Base-by-base conservation (phyloP, 53 echinoderm and acorn worm genomes). In the Astropecten irregularis region DNA sequence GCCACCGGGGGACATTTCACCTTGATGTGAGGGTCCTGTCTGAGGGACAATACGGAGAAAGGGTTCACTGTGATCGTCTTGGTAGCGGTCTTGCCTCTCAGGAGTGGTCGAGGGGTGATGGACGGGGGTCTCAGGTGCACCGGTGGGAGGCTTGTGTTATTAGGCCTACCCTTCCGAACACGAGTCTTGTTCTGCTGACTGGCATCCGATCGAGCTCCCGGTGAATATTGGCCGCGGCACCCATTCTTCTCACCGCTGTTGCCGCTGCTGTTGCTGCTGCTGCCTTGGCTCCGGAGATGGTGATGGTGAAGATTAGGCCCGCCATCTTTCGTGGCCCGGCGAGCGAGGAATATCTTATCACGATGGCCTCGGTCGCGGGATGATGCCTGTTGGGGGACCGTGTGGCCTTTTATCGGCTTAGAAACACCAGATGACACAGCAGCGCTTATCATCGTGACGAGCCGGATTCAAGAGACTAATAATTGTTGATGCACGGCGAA, bases 1-100 rank as follows among this genome's bases (percentile, higher is more conserved):
- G 91, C 91, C 38, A 74, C 81, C 14, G 89, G 88, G 0, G 93
- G 92, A 14, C 86, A 76, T 22, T 63, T 84, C 3, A 91, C 87
- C 28, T 0, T 48, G n/a, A 71, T 29, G 2, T 70, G 49, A 6
- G 22, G 23, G 31, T 68, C 20, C 0, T 67, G 51, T 4, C 32
- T 50, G 9, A 51, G 27, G 32, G 72, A 51, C 53, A 52, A 15
- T 35, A 72, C 9, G 36, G 72, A 72, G 53, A 72, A 72, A 3
- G 72, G 51, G 32, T 16, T 51, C 30, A 31, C 72, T 14, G 51
- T 72, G 51, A 72, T 72, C 50, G 49, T 72, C 72, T 72, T 72
- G 16, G 2, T 14, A 5, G 27, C 15, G 2, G 0, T 32, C 25
- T 21, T 30, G 18, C 37, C 50, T 31, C 30, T 15, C 26, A 25